These are phyloP conservation scores for Pardalotus punctatus DNA, from an alignment of 2,113 vertebrate genomes.

Conservation along the genomic window DNA sequence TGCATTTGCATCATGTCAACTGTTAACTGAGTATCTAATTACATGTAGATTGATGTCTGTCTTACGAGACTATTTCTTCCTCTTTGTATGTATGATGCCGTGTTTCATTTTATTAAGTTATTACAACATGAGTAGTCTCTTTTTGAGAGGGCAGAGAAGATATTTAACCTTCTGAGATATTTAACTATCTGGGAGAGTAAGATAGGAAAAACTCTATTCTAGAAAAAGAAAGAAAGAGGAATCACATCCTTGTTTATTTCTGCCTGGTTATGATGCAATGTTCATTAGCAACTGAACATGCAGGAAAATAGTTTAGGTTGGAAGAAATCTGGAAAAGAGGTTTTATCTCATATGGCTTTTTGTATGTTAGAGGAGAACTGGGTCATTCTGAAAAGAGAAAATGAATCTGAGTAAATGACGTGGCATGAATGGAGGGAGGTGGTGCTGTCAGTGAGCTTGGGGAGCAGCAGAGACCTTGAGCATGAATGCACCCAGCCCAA, in stretches of 20 bases:
- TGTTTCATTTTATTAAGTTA: neutral
- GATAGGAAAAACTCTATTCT: neutral
- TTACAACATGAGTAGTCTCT: neutral
- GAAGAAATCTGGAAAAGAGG: neutral
- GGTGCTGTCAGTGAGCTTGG: neutral
- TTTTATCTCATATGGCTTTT: neutral
- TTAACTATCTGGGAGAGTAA: neutral
- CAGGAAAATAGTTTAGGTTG: neutral
- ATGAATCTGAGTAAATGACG: neutral
- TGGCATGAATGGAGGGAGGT: neutral
- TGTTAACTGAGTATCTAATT: neutral
- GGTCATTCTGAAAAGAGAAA: neutral
- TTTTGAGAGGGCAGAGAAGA: neutral
- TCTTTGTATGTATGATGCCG: neutral
- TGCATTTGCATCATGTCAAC: neutral
- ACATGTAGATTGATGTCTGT: neutral
- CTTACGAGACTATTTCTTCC: neutral
- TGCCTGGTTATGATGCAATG: neutral
- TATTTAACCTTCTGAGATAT: neutral
- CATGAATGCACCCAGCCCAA: neutral
- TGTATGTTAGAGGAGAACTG: neutral
- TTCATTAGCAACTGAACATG: rapidly evolving
- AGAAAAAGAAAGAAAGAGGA: neutral
- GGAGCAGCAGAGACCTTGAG: neutral
- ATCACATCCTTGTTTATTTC: neutral